These are phyloP conservation scores for Balaeniceps rex DNA, from an alignment of 2,113 vertebrate species.

Conservation along the genomic window DNA sequence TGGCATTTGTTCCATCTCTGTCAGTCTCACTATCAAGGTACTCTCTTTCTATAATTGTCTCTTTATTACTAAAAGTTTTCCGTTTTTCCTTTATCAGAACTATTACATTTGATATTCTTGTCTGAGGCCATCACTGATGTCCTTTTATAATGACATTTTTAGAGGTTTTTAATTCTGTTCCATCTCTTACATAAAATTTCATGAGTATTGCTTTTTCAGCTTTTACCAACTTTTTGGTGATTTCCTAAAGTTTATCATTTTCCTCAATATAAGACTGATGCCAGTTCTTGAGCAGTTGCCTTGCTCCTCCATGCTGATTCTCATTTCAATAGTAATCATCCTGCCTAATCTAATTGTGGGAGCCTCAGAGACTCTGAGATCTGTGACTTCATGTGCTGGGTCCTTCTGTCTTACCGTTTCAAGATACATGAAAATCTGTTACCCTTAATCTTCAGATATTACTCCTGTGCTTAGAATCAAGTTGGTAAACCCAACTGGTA, in stretches of 20 bases:
- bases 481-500: neutral
- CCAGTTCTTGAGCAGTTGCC: neutral
- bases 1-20: neutral
- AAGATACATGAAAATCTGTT: neutral
- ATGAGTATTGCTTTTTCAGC: neutral
- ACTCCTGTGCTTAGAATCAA: neutral
- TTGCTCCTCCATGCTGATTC: neutral
- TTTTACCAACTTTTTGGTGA: neutral
- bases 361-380: neutral
- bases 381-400: neutral
- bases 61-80: neutral
- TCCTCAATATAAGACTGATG: neutral
- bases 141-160: neutral
- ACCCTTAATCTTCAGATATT: neutral
- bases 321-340: neutral
- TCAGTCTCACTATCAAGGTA: fast-evolving
- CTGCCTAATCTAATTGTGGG: neutral
- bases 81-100: neutral
- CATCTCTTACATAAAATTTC: neutral
- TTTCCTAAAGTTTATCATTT: neutral
- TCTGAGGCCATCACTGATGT: neutral
- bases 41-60: neutral
- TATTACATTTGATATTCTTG: neutral
- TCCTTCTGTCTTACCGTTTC: neutral
- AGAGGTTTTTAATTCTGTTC: neutral